Conservation (phyloP, 2,888 invertebrate genomes). For the Antitype chi region DNA sequence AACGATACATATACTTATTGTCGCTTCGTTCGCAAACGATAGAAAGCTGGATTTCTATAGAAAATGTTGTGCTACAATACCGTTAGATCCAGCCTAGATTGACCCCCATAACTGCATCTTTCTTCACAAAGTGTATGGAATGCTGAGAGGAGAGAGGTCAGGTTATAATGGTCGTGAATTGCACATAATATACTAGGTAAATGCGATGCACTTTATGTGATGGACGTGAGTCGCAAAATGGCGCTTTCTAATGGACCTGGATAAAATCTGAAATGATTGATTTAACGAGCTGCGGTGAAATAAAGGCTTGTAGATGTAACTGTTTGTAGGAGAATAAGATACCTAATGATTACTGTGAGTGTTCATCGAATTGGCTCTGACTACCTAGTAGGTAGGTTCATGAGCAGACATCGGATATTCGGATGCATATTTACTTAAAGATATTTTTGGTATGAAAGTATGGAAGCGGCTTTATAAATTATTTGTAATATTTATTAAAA, state of each 20-base stretch:
- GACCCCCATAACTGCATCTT: constrained; percentile 48
- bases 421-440: too few species aligned
- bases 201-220: constrained; percentile 59
- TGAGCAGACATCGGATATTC: too few species aligned
- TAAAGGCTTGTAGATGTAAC: neutral
- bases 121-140: neutral
- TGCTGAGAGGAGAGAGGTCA: constrained; percentile 18
- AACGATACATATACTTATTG: constrained; percentile 35
- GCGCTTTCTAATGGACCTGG: constrained; percentile 60
- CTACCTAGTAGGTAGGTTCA: neutral
- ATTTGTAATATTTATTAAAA: too few species aligned
- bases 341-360: neutral
- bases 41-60: constrained; percentile 70
- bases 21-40: constrained; percentile 29
- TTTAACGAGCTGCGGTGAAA: constrained; percentile 25
- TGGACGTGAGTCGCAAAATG: constrained; percentile 46
- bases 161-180: constrained; percentile 24
- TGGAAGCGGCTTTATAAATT: too few species aligned
- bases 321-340: neutral
- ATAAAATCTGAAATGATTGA: constrained; percentile 52
- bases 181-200: constrained; percentile 23
- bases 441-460: too few species aligned
- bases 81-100: constrained; percentile 36
- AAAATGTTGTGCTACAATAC: constrained; percentile 50
- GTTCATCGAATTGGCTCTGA: neutral